Evolutionary conservation across 2,888 invertebrate species (phyloP).

Genomic region (Nezara viridula): DNA sequence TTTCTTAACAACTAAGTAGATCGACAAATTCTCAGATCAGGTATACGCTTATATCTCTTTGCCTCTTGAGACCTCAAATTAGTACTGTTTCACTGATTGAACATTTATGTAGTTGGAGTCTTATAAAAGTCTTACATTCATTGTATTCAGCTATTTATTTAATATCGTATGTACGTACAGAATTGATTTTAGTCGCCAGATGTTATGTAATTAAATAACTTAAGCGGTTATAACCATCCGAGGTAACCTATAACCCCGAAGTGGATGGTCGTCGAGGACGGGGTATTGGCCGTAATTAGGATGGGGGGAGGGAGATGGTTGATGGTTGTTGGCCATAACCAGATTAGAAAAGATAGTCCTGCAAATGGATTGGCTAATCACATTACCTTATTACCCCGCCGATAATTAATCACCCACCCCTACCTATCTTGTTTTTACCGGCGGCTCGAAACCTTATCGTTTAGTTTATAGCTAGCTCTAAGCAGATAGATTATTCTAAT

Average conservation of each 20-base stretch:
- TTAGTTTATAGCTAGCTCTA: not conserved
- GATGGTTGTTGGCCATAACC: slow-evolving; percentile 33
- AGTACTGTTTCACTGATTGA: too few relatives aligned
- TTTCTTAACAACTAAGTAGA: too few relatives aligned
- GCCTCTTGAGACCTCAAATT: too few relatives aligned
- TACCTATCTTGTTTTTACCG: not conserved
- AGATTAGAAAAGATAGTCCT: slow-evolving; percentile 7
- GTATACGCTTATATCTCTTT: too few relatives aligned
- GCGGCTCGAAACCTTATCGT: not conserved
- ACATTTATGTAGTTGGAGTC: too few relatives aligned
- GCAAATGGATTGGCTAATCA: slow-evolving; percentile 27
- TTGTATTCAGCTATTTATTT: too few relatives aligned
- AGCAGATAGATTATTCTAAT: not conserved
- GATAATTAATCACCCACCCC: not conserved
- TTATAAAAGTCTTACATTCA: too few relatives aligned
- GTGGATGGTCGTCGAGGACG: not conserved
- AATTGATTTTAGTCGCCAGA: too few relatives aligned
- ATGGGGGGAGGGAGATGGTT: not conserved
- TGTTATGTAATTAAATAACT: too few relatives aligned
- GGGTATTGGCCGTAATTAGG: slow-evolving; percentile 8
- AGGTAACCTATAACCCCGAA: not conserved
- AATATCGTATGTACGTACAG: too few relatives aligned
- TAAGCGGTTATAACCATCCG: too few relatives aligned
- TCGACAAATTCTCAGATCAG: too few relatives aligned
- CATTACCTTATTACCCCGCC: not conserved